Conservation (phyloP, 2,797 vertebrate genomes). For the Sylvia borin region DNA sequence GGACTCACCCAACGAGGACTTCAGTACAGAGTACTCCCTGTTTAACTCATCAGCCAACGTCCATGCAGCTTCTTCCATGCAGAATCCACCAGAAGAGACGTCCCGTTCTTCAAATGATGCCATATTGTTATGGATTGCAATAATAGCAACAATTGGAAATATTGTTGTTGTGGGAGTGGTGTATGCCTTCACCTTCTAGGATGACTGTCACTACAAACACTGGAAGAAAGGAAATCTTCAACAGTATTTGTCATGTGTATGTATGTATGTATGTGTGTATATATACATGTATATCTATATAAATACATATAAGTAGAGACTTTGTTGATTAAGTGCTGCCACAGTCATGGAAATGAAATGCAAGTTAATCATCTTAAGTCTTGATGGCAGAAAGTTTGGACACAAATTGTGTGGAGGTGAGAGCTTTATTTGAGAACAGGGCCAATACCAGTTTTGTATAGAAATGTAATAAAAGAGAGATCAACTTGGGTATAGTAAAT, state of each 20-base stretch:
- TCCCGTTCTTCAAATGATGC: constrained; percentile 91
- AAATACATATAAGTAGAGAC: constrained; percentile 46
- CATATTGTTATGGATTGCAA: constrained; percentile 97
- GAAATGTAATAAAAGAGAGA: constrained; percentile 15
- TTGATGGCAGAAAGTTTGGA: background rate
- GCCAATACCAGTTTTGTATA: constrained; percentile 12
- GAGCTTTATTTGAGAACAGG: constrained; percentile 10
- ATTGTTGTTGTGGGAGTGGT: constrained; percentile 97
- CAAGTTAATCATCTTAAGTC: background rate
- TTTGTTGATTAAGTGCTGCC: constrained; percentile 38
- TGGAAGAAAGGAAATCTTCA: background rate
- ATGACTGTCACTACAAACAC: background rate
- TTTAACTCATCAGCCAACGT: constrained; percentile 96
- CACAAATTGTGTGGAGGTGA: background rate
- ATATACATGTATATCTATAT: constrained; percentile 63
- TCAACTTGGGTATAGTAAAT: background rate
- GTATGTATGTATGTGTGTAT: constrained; percentile 37
- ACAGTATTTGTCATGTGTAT: constrained; percentile 37
- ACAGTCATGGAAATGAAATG: background rate
- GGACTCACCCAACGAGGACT: constrained; percentile 96
- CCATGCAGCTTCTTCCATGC: constrained; percentile 82
- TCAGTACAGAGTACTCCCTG: constrained; percentile 93
- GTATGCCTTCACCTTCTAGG: constrained; percentile 96
- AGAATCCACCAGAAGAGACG: constrained; percentile 85
- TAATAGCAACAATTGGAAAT: constrained; percentile 96